phyloP scores from a whole-genome alignment of 92 coral and sea anemone species.

The Pocillopora meandrina region DNA sequence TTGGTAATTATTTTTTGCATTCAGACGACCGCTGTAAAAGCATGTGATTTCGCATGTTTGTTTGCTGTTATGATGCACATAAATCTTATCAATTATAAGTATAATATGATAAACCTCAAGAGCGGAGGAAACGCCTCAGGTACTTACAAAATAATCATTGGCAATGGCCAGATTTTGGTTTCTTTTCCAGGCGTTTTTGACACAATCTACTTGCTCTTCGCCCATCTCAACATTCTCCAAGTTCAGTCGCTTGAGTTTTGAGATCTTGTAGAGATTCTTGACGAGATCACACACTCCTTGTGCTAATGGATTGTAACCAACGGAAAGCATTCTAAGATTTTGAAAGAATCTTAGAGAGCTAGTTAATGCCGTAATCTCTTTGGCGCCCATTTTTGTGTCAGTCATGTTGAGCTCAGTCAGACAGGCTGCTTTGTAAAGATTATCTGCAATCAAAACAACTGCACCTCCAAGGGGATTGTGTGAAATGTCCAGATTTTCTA shows the following conservation, averaged over 20 bases:
- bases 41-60: no score
- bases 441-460: background rate
- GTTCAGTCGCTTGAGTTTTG: background rate
- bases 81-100: no score
- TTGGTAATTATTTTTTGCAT: no score
- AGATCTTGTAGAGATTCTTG: background rate
- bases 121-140: background rate
- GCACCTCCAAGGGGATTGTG: background rate
- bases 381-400: background rate
- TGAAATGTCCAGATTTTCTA: background rate
- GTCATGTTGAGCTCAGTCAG: background rate
- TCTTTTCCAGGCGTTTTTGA: background rate
- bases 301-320: background rate
- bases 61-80: no score
- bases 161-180: background rate
- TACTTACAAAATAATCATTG: slow-evolving; percentile 3
- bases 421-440: background rate
- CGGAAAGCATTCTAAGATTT: background rate
- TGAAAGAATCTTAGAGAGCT: background rate
- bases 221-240: background rate
- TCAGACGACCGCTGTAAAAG: no score
- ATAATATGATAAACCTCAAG: background rate
- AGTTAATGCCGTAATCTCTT: background rate
- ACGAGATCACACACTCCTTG: background rate
- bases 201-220: background rate